These are phyloP conservation scores for Hydraecia micacea DNA, from an alignment of 2,888 invertebrate species.

Conservation along the genomic window DNA sequence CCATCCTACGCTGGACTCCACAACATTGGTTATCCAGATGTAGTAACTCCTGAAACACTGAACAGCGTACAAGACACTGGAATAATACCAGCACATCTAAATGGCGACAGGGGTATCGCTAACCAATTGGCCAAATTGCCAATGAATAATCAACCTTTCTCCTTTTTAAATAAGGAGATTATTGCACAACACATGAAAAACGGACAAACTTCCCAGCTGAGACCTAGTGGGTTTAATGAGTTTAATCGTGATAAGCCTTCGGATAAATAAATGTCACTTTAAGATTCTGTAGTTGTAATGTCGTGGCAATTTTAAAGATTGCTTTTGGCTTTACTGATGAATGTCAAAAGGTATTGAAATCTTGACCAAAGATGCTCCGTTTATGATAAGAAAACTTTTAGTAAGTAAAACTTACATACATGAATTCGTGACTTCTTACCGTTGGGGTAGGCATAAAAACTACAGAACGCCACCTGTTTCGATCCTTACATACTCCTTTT, in stretches of 20 bases:
- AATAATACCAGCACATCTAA: slow-evolving; percentile 1
- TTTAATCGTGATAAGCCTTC: slow-evolving; percentile 1
- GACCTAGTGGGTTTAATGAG: too few relatives aligned
- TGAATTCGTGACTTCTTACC: neutral
- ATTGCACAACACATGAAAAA: slow-evolving; percentile 49
- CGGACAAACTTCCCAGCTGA: slow-evolving; percentile 47
- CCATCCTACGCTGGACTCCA: slow-evolving; percentile 66
- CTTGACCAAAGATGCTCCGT: neutral
- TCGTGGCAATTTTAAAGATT: neutral
- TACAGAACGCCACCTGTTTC: too few relatives aligned
- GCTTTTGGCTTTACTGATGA: neutral
- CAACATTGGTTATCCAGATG: slow-evolving; percentile 65
- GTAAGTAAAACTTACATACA: neutral
- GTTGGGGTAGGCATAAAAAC: too few relatives aligned
- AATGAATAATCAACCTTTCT: slow-evolving; percentile 73
- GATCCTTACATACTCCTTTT: too few relatives aligned
- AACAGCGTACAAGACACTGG: too few relatives aligned
- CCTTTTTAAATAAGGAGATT: neutral
- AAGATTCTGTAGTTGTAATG: neutral
- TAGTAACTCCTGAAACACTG: slow-evolving; percentile 28
- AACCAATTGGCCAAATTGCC: slow-evolving; percentile 78
- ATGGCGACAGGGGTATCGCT: neutral
- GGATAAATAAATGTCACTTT: neutral
- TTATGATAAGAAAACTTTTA: neutral
- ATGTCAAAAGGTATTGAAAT: neutral